Evolutionary conservation across 1,140 invertebrate species (phyloP).

Genomic region (Drosophila neocordata): DNA sequence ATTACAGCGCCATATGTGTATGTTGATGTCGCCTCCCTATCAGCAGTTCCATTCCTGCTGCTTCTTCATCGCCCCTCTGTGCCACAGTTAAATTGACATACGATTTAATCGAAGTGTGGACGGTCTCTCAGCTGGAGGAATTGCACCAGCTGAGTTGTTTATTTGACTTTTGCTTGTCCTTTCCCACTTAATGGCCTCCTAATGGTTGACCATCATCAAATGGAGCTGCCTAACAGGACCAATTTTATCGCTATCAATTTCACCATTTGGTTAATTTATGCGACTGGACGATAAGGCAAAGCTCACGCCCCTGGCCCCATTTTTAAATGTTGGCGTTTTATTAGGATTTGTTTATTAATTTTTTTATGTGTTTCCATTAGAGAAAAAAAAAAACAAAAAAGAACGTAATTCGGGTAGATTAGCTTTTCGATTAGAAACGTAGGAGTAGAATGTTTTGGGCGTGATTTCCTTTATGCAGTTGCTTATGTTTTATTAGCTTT

Average conservation of each 20-base stretch:
- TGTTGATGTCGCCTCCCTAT: slow-evolving; percentile 10
- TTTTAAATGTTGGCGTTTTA: slow-evolving; percentile 17
- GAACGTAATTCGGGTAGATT: neutral
- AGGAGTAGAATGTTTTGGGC: slow-evolving; percentile 26
- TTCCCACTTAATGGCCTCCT: slow-evolving; percentile 38
- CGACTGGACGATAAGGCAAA: neutral
- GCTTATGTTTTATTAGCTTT: slow-evolving; percentile 70
- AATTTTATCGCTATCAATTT: slow-evolving; percentile 46
- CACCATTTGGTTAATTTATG: slow-evolving; percentile 56
- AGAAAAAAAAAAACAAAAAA: neutral
- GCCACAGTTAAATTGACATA: slow-evolving; percentile 15
- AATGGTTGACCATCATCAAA: slow-evolving; percentile 33
- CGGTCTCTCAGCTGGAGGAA: neutral
- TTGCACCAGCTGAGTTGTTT: slow-evolving; percentile 48
- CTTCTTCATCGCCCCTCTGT: too few relatives aligned
- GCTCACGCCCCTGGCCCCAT: neutral
- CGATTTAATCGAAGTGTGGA: slow-evolving; percentile 33
- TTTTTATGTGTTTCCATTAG: slow-evolving; percentile 8
- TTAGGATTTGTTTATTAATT: slow-evolving; percentile 29
- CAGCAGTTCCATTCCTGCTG: too few relatives aligned
- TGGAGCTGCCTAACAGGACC: slow-evolving; percentile 11
- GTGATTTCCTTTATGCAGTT: slow-evolving; percentile 44
- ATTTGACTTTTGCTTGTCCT: slow-evolving; percentile 36
- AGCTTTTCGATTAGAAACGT: neutral
- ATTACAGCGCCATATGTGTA: slow-evolving; percentile 5